phyloP scores from a whole-genome alignment of 2,888 invertebrate genomes.

The Polydrusus tereticollis region DNA sequence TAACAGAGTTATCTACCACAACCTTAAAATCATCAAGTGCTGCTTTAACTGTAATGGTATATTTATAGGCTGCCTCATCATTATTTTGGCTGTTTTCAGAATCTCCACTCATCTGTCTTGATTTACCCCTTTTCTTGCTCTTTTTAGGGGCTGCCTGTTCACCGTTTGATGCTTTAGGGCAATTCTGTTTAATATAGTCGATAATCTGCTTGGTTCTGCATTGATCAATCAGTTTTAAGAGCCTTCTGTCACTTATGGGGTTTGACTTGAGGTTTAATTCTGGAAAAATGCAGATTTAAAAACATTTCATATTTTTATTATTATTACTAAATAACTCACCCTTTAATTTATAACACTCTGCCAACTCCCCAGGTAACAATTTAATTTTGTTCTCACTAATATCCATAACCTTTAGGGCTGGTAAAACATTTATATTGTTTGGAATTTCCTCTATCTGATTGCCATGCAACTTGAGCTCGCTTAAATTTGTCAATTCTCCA shows the following conservation, averaged over 20 bases:
- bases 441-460: conserved; percentile 78
- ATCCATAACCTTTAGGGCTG: conserved; percentile 78
- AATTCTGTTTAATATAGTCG: conserved; percentile 81
- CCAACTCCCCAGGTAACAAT: conserved; percentile 78
- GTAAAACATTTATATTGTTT: conserved; percentile 69
- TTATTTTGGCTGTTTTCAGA: conserved; percentile 48
- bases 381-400: conserved; percentile 77
- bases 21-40: conserved; percentile 55
- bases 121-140: conserved; percentile 61
- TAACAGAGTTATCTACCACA: conserved; percentile 65
- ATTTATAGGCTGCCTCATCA: conserved; percentile 57
- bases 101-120: conserved; percentile 59
- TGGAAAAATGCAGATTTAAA: too few relatives aligned
- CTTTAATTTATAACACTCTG: conserved; percentile 79
- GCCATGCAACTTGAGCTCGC: conserved; percentile 75
- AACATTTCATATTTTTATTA: too few relatives aligned
- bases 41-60: conserved; percentile 62
- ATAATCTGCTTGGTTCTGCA: conserved; percentile 81
- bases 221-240: conserved; percentile 82
- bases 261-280: conserved; percentile 83
- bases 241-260: conserved; percentile 78
- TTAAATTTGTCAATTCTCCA: conserved; percentile 71
- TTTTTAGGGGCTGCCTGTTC: conserved; percentile 49
- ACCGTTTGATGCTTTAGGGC: conserved; percentile 64
- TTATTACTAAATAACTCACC: conserved; percentile 65